Percentiles rank a stretch among this genome's conserved stretches.
Evolutionary conservation across 2,113 vertebrate species (phyloP).

Genomic region (Phyllostomus discolor): DNA sequence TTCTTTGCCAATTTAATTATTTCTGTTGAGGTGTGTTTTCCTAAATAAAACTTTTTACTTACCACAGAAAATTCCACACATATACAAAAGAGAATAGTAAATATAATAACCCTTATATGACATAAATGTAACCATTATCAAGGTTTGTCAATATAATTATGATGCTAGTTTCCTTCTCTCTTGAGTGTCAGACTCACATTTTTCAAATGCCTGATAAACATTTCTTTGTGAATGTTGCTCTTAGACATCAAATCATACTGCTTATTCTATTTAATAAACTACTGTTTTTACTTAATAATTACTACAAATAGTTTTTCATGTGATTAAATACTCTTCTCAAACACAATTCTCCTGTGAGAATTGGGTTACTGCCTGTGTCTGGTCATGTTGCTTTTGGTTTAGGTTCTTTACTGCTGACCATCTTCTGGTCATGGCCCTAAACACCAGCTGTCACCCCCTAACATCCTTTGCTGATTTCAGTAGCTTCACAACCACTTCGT

Average conservation of each 20-base stretch:
- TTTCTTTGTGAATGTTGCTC: neutral
- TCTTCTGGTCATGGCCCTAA: neutral
- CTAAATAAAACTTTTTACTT: neutral
- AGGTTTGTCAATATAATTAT: neutral
- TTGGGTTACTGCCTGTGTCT: neutral
- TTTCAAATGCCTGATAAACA: neutral
- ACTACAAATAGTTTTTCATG: neutral
- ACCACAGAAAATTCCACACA: neutral
- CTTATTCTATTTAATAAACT: neutral
- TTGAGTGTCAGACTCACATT: neutral
- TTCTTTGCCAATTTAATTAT: neutral
- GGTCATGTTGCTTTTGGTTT: neutral
- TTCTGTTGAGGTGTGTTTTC: neutral
- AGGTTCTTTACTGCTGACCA: neutral
- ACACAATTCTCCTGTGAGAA: neutral
- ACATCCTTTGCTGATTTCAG: neutral
- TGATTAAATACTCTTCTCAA: neutral
- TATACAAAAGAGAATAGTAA: neutral
- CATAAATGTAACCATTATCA: neutral
- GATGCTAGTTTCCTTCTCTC: neutral
- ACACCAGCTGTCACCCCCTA: neutral
- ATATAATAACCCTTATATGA: neutral
- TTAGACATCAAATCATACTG: neutral
- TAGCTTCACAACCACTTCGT: neutral
- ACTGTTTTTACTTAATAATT: neutral